Conservation (phyloP, 2,797 vertebrate species). For the Acipenser oxyrinchus region DNA sequence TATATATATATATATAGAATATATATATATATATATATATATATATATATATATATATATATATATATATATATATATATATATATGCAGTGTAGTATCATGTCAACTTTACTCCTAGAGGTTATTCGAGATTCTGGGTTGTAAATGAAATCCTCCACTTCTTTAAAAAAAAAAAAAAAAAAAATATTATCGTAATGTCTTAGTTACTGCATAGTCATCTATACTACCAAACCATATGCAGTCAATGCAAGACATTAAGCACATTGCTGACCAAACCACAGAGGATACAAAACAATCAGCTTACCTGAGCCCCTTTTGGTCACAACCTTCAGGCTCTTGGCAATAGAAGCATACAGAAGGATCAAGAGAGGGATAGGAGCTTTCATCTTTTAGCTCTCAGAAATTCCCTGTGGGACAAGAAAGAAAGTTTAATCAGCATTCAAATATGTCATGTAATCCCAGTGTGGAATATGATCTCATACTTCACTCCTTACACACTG, state of each 20-base stretch:
- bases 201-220: too few species aligned
- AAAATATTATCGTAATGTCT: too few species aligned
- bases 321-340: constrained; percentile 90
- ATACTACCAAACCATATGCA: background rate
- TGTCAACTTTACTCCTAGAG: too few species aligned
- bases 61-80: too few species aligned
- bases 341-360: constrained; percentile 78
- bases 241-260: background rate
- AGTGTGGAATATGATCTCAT: background rate
- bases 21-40: too few species aligned
- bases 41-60: too few species aligned
- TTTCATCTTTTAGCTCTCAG: constrained; percentile 84
- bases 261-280: background rate
- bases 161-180: too few species aligned
- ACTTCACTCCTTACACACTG: background rate
- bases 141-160: too few species aligned
- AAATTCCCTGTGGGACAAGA: constrained; percentile 44
- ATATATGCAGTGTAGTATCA: too few species aligned
- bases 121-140: too few species aligned
- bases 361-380: constrained; percentile 82
- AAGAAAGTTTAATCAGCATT: constrained; percentile 5
- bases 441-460: background rate
- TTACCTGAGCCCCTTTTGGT: constrained; percentile 96
- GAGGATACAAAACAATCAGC: constrained; percentile 30
- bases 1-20: too few species aligned